phyloP scores from a whole-genome alignment of 1,140 invertebrate genomes.

The Diprion similis region DNA sequence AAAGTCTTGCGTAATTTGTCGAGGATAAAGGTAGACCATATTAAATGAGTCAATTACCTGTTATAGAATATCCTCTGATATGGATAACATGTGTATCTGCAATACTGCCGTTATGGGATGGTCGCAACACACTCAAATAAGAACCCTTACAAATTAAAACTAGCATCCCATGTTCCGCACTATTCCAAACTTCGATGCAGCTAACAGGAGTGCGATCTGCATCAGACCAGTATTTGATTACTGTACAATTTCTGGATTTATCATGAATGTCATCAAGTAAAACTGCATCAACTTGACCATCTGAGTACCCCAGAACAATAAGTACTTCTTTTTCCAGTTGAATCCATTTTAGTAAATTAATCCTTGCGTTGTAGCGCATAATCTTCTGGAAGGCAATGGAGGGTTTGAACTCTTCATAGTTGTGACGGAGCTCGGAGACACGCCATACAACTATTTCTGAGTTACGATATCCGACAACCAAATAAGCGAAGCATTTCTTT shows the following conservation, averaged over 20 bases:
- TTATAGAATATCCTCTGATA: conserved; percentile 40
- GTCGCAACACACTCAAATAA: conserved; percentile 28
- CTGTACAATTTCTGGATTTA: conserved; percentile 22
- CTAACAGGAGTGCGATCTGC: conserved; percentile 42
- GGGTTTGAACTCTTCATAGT: conserved; percentile 24
- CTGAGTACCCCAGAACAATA: conserved; percentile 47
- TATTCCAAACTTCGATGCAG: conserved; percentile 33
- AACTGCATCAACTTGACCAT: conserved; percentile 45
- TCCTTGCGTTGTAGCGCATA: conserved; percentile 26
- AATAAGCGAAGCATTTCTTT: conserved; percentile 41
- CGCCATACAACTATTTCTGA: conserved; percentile 50
- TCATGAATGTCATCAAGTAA: conserved; percentile 28
- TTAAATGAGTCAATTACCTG: conserved; percentile 34
- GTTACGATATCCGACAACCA: conserved; percentile 46
- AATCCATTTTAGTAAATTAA: conserved; percentile 46
- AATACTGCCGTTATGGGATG: conserved; percentile 13
- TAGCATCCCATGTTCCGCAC: conserved; percentile 26
- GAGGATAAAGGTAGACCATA: conserved; percentile 17
- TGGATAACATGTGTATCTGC: conserved; percentile 26
- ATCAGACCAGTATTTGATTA: conserved; percentile 34
- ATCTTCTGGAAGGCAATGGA: conserved; percentile 35
- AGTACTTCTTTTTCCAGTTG: conserved; percentile 30
- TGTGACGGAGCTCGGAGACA: conserved; percentile 37
- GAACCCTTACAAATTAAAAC: conserved; percentile 40
- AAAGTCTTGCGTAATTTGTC: background rate